These are phyloP conservation scores for Anoplopoma fimbria DNA, from an alignment of 2,113 vertebrate genomes.

Conservation along the genomic window DNA sequence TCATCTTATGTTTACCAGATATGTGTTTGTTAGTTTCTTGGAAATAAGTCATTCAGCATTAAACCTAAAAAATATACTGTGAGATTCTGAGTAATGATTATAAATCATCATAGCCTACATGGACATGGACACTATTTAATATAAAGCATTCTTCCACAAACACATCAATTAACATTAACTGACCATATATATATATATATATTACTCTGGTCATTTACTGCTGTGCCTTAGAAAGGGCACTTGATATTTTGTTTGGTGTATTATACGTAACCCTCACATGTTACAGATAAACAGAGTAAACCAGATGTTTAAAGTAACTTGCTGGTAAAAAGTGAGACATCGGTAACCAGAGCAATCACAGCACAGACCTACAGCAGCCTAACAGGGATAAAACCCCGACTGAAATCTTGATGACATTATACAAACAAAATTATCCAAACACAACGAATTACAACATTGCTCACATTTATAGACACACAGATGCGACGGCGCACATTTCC, in stretches of 20 bases:
- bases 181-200: background rate
- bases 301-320: background rate
- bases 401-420: conserved; percentile 28
- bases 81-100: background rate
- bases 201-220: background rate
- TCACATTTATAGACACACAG: conserved; percentile 37
- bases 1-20: background rate
- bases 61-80: no score
- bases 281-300: background rate
- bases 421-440: conserved; percentile 43
- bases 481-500: conserved; percentile 43
- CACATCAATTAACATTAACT: background rate
- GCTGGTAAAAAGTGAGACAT: background rate
- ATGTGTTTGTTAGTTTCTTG: background rate
- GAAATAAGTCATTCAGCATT: no score
- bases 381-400: conserved; percentile 8
- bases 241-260: background rate
- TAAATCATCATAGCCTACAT: background rate
- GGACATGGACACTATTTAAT: background rate
- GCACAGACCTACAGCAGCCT: conserved; percentile 28
- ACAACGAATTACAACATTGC: conserved; percentile 46
- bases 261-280: background rate
- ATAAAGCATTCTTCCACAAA: background rate
- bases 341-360: conserved; percentile 14
- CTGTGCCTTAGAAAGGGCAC: background rate